Conservation (phyloP, 1,140 invertebrate genomes). For the Bradynema listronoti region DNA sequence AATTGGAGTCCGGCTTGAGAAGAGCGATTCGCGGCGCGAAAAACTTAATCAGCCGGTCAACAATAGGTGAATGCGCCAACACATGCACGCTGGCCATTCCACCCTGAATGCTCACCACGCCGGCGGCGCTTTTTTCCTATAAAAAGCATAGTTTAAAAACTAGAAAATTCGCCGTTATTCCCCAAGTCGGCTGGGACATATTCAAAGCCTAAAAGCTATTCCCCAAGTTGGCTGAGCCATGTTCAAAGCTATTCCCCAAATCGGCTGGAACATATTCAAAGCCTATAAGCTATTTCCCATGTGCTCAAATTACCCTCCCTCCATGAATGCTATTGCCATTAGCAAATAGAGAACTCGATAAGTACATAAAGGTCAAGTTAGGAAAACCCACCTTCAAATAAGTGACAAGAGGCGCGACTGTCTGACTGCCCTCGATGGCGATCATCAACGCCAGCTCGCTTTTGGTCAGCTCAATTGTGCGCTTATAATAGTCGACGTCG, state of each 20-base stretch:
- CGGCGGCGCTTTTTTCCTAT: conserved; percentile 40
- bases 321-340: neutral
- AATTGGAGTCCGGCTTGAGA: neutral
- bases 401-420: conserved; percentile 29
- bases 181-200: no score
- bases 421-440: conserved; percentile 15
- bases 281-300: neutral
- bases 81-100: conserved; percentile 24
- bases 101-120: conserved; percentile 14
- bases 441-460: conserved; percentile 30
- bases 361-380: no score
- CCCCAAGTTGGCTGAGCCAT: no score
- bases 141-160: no score
- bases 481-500: conserved; percentile 27
- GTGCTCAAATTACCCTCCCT: neutral
- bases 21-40: conserved; percentile 34
- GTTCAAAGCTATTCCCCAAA: no score
- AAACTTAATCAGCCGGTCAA: conserved; percentile 28
- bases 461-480: conserved; percentile 17
- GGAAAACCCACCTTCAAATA: conserved; percentile 24
- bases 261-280: no score
- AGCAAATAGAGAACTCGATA: no score
- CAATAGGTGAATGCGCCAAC: conserved; percentile 21
- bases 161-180: neutral
- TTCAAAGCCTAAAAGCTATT: no score